Base-by-base conservation (phyloP, 1,140 invertebrate genomes). In the Himalopsyche phryganea region DNA sequence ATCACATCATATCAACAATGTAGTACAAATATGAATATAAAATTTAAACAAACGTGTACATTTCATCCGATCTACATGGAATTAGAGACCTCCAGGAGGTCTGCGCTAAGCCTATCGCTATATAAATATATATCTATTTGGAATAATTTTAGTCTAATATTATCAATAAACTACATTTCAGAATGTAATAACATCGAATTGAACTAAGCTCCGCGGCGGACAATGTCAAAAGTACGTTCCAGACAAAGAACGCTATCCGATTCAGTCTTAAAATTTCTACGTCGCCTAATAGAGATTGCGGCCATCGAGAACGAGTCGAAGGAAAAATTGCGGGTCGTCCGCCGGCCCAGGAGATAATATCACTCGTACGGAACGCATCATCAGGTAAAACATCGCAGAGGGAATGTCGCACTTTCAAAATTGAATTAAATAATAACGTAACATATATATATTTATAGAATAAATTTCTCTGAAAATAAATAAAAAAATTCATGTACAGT, bases 381-480 rank as follows among this genome's bases (percentile, higher is more conserved):
- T 13, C 32, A 57, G 18, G n/a, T n/a, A n/a, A n/a, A n/a, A n/a
- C n/a, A n/a, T n/a, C n/a, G n/a, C n/a, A n/a, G n/a, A n/a, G 53
- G 52, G 45, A 56, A 56, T 56, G 53, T 56, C 33, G 44, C 41
- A 45, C 15, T 53, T 17, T 40, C 50, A 41, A 35, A 56, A 49
- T 28, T 40, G 19, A 40, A 51, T 41, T 58, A 40, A 48, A 62
- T 48, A 54, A 45, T 36, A 47, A 62, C 32, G 32, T 49, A 47
- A 48, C 50, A 57, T 51, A 50, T 32, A 57, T 42, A 52, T 20
- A 42, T 52, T 35, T 61, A 47, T 38, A 57, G 38, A 48, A 51
- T 62, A 58, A 47, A 62, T 53, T 58, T 57, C 54, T 61, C 55
- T 63, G 61, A 59, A 63, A 59, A 63, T 63, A 63, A 63, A 63